Percentiles rank a stretch among this genome's conserved stretches.
These are phyloP conservation scores for Sinopyrophorus schimmeli DNA, from an alignment of 2,888 invertebrate species.

Conservation along the genomic window DNA sequence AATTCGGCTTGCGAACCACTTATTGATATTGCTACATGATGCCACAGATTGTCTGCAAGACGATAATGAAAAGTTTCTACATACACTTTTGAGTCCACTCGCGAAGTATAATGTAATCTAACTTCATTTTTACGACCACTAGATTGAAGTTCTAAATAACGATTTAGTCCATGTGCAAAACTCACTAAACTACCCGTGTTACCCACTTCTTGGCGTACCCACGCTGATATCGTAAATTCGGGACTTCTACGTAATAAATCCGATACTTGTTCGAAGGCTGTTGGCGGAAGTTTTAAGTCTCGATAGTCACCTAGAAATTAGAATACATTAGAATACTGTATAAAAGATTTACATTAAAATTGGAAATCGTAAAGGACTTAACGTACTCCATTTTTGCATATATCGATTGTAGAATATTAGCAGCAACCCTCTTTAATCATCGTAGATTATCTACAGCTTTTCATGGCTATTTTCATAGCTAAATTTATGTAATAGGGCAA, in stretches of 20 bases:
- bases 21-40: constrained; percentile 81
- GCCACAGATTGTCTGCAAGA: constrained; percentile 87
- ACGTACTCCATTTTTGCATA: no score
- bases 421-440: no score
- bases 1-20: constrained; percentile 83
- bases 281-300: constrained; percentile 71
- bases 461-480: no score
- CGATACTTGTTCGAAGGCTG: constrained; percentile 69
- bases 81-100: constrained; percentile 66
- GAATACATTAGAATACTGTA: constrained; percentile 6
- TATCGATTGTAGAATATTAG: no score
- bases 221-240: constrained; percentile 80
- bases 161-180: constrained; percentile 79
- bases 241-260: constrained; percentile 70
- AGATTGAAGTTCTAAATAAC: constrained; percentile 90
- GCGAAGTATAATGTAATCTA: constrained; percentile 78
- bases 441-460: no score
- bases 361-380: no score
- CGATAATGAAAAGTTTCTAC: constrained; percentile 87
- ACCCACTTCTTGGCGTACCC: constrained; percentile 76
- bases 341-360: background rate
- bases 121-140: constrained; percentile 86
- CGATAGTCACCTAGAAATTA: constrained; percentile 68
- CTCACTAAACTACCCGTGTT: constrained; percentile 84
- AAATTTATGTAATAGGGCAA: no score